Evolutionary conservation across 2,888 invertebrate species (phyloP).

Genomic region (Phengaris alcon): DNA sequence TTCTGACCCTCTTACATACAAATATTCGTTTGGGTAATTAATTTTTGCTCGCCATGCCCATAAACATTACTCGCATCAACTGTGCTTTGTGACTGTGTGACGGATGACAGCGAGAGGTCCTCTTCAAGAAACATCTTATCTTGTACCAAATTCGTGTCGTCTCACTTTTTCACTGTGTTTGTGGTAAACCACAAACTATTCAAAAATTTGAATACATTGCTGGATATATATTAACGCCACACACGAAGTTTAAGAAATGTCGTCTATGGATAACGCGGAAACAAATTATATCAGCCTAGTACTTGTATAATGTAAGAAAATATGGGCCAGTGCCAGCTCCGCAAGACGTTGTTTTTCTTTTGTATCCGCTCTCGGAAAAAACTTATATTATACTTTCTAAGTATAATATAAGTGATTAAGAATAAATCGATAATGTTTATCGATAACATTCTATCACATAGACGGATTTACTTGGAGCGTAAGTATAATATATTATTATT

Average conservation of each 20-base stretch:
- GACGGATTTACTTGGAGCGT: no score
- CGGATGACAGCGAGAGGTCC: constrained; percentile 17
- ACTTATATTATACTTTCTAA: constrained; percentile 20
- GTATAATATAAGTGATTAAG: neutral
- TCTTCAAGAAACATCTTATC: constrained; percentile 10
- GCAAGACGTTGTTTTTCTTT: constrained; percentile 26
- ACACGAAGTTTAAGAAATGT: neutral
- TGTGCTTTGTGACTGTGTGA: constrained; percentile 5
- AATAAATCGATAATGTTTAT: constrained; percentile 26
- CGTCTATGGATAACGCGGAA: neutral
- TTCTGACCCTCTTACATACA: no score
- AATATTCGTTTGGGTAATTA: neutral
- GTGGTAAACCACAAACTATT: neutral
- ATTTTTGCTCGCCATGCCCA: neutral
- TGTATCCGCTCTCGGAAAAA: constrained; percentile 17
- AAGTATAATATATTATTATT: no score
- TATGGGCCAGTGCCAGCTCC: constrained; percentile 19
- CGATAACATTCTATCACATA: constrained; percentile 3
- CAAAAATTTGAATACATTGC: neutral
- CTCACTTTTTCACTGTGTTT: neutral
- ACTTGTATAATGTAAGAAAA: constrained; percentile 7
- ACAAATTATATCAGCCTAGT: neutral
- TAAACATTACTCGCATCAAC: constrained; percentile 11
- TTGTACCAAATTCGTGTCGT: constrained; percentile 4
- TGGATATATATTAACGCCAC: neutral